Percentiles rank a stretch among this genome's conserved stretches.
phyloP scores from a whole-genome alignment of 2,113 vertebrate species.

The Serinus canaria region DNA sequence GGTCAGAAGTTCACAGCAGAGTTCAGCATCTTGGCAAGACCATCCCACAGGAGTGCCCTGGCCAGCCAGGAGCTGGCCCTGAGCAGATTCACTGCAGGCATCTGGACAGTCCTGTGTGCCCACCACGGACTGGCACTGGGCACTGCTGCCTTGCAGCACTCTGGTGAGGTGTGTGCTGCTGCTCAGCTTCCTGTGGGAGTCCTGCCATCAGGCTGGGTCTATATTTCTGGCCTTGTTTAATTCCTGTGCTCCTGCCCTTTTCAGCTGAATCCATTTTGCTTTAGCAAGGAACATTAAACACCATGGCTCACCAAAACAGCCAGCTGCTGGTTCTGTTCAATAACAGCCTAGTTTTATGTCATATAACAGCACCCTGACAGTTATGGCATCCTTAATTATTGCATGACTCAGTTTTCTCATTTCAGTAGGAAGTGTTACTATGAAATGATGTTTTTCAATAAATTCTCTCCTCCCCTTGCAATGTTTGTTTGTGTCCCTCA shows the following conservation, averaged over 20 bases:
- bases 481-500: not conserved
- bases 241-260: not conserved
- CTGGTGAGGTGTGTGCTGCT: not conserved
- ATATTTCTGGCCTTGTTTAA: not conserved
- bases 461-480: not conserved
- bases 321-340: not conserved
- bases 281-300: not conserved
- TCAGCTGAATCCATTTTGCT: not conserved
- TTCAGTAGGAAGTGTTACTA: not conserved
- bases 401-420: not conserved
- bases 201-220: not conserved
- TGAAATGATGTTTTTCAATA: not conserved
- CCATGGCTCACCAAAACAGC: not conserved
- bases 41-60: not conserved
- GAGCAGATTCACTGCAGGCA: not conserved
- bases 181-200: not conserved
- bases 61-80: not conserved
- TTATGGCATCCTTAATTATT: not conserved
- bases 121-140: fast-evolving
- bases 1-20: not conserved
- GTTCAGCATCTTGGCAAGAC: not conserved
- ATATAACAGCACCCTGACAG: not conserved
- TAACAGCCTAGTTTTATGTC: not conserved
- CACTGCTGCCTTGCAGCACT: not conserved
- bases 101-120: not conserved